Evolutionary conservation across 2,797 vertebrate species (phyloP), one percentile per base, ranked within the genome.

Genomic region (Gila robusta): DNA sequence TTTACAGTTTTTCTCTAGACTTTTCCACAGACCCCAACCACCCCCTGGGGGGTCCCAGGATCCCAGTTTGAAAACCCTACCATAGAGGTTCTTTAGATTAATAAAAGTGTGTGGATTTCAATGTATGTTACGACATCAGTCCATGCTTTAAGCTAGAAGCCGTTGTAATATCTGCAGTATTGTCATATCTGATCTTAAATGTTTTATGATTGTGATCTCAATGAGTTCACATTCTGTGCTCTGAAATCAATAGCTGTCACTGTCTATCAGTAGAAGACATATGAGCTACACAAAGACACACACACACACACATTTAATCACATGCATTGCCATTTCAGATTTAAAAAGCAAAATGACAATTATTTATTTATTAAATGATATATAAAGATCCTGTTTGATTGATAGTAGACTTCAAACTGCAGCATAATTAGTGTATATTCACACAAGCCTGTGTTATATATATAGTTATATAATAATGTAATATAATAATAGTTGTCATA

Each of bases 161-260:
- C n/a, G 4, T 12, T 78, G 12, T 35, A 78, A 17, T 72, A 44
- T 72, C 41, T 44, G 71, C 41, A 17, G 32, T 41, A 41, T 41
- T 79, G 37, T 41, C 37, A 41, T 78, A 62, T 78, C 76, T 78
- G 23, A 62, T 78, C 54, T 78, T 39, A 41, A 78, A 78, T 62
- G 76, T 26, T 23, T 78, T 78, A n/a, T 79, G 76, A 79, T 79
- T 41, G 16, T 26, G 35, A 79, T 79, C 76, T 62, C 76, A 79
- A 19, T 62, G 76, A 62, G 54, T 62, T 62, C 54, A 79, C 76
- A n/a, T 28, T 26, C 37, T 62, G 54, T 19, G 76, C 76, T 41
- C 76, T 79, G 54, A 79, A 79, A 79, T 79, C 76, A 79, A 79
- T 79, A 79, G 16, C 37, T 79, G 76, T 56, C 76, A 79, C 76